Evolutionary conservation across 2,888 invertebrate species (phyloP).

Genomic region (Spatulosminthurus flaviceps): DNA sequence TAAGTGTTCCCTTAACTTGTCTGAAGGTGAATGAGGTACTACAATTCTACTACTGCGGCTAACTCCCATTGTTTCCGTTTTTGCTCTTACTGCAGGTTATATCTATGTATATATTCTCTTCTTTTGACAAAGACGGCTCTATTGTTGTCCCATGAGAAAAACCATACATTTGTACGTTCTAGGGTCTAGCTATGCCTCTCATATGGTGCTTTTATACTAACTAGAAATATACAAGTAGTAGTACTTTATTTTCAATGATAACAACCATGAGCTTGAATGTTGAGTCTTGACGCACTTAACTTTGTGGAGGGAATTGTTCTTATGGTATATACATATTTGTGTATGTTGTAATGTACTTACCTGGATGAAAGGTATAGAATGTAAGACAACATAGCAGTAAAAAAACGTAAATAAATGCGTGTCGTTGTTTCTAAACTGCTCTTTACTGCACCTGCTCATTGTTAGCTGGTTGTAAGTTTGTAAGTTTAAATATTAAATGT

Average conservation of each 20-base stretch:
- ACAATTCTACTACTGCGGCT: neutral
- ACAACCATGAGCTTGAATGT: conserved; percentile 25
- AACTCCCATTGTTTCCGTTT: conserved; percentile 22
- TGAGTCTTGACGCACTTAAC: neutral
- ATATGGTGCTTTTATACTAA: too few species aligned
- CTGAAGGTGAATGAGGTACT: conserved; percentile 24
- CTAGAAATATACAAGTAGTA: neutral
- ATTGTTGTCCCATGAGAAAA: too few species aligned
- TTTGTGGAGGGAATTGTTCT: neutral
- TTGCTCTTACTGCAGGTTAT: neutral
- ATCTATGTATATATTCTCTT: too few species aligned
- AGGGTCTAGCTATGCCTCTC: too few species aligned
- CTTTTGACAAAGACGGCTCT: too few species aligned
- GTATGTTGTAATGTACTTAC: neutral
- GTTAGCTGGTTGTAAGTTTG: neutral
- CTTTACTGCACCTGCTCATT: conserved; percentile 3
- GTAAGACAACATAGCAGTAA: conserved; percentile 4
- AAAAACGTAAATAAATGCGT: conserved; percentile 1
- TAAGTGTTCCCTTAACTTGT: conserved; percentile 10
- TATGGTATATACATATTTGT: too few species aligned
- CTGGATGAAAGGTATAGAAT: neutral
- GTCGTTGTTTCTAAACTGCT: neutral
- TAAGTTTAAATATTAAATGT: too few species aligned
- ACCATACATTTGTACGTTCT: too few species aligned
- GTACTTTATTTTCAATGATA: conserved; percentile 12